A percentile compares a stretch with the other conserved stretches of the same genome.
Evolutionary conservation across 2,888 invertebrate genomes (phyloP).

Genomic region (Volucella inanis): DNA sequence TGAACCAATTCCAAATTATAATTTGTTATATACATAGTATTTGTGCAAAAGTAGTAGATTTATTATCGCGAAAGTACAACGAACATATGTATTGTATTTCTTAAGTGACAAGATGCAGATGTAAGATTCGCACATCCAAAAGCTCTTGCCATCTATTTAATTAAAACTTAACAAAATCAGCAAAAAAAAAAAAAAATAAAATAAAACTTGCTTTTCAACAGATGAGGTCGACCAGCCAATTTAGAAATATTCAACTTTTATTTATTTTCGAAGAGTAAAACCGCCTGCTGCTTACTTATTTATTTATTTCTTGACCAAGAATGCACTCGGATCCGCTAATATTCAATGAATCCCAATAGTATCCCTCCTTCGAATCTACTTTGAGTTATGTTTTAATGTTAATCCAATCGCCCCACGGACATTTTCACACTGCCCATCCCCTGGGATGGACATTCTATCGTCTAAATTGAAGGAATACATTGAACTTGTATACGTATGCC

Average conservation of each 20-base stretch:
- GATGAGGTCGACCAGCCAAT: conserved; percentile 16
- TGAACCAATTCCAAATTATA: no score
- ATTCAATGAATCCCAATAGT: conserved; percentile 53
- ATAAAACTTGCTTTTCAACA: conserved; percentile 10
- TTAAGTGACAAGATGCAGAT: no score
- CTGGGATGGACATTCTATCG: conserved; percentile 63
- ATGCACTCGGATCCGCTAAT: conserved; percentile 61
- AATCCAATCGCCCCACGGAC: conserved; percentile 71
- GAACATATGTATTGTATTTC: no score
- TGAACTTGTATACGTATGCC: neutral
- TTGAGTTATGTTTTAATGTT: conserved; percentile 74
- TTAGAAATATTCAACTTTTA: conserved; percentile 56
- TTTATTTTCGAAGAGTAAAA: conserved; percentile 49
- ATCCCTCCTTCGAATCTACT: conserved; percentile 56
- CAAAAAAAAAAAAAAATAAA: neutral
- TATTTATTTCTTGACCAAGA: conserved; percentile 62
- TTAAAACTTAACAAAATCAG: conserved; percentile 8
- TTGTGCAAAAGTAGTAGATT: no score
- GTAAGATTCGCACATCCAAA: no score
- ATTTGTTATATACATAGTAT: no score
- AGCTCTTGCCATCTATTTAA: neutral
- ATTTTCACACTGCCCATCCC: conserved; percentile 65
- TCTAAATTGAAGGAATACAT: conserved; percentile 24
- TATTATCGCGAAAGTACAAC: no score
- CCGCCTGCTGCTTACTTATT: conserved; percentile 68